Conservation (phyloP, 2,888 invertebrate genomes). For the Coenonympha glycerion region DNA sequence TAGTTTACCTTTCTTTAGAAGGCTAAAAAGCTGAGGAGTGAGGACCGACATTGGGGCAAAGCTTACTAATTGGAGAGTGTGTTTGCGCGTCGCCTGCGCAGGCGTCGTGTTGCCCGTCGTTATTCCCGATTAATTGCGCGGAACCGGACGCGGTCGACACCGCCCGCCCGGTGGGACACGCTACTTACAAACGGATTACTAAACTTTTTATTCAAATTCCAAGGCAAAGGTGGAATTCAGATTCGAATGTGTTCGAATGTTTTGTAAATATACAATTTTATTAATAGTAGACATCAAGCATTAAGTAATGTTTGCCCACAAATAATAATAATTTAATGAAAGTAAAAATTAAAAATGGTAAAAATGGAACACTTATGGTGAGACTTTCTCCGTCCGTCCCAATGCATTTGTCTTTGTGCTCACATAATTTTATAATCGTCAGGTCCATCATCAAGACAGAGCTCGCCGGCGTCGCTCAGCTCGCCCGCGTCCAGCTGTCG, state of each 20-base stretch:
- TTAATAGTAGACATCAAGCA: too few relatives aligned
- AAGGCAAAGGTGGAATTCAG: neutral
- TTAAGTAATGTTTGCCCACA: too few relatives aligned
- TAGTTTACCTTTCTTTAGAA: slow-evolving; percentile 20
- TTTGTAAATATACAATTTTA: neutral
- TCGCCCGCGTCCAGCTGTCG: slow-evolving; percentile 67
- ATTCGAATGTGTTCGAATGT: neutral
- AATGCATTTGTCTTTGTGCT: too few relatives aligned
- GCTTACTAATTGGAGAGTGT: slow-evolving; percentile 53
- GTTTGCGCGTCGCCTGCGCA: slow-evolving; percentile 39
- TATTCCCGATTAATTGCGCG: slow-evolving; percentile 71
- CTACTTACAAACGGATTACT: slow-evolving; percentile 24
- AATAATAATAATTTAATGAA: too few relatives aligned
- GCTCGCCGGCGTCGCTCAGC: slow-evolving; percentile 66
- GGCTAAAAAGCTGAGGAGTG: slow-evolving; percentile 20
- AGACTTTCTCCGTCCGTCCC: too few relatives aligned
- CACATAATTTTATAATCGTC: too few relatives aligned
- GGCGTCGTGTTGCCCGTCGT: slow-evolving; percentile 67
- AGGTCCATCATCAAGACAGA: slow-evolving; percentile 67
- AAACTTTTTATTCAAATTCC: slow-evolving; percentile 7
- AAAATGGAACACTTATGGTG: too few relatives aligned
- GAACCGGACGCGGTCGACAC: slow-evolving; percentile 69
- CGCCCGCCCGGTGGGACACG: slow-evolving; percentile 36
- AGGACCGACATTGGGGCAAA: slow-evolving; percentile 16
- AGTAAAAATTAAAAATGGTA: too few relatives aligned